Evolutionary conservation across 53 echinoderm and acorn worm genomes (phyloP).

Genomic region (Holothuria leucospilota): DNA sequence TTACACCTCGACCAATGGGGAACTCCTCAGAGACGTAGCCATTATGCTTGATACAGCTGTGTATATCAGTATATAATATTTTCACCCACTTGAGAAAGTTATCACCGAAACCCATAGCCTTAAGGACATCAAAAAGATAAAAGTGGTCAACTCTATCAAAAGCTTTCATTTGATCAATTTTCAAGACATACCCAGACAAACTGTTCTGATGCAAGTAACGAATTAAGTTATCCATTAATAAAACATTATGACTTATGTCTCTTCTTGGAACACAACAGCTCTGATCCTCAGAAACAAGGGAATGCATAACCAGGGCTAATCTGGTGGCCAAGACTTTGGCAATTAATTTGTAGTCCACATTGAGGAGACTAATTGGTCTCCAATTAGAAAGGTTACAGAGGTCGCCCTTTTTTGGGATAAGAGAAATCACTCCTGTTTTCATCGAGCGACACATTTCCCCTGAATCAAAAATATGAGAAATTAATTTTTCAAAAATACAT

Average conservation of each 20-base stretch:
- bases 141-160: slow-evolving; percentile 62
- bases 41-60: too few relatives aligned
- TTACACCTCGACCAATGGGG: slow-evolving; percentile 46
- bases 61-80: slow-evolving; percentile 55
- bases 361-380: too few relatives aligned
- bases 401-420: too few relatives aligned
- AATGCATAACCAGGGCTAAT: slow-evolving; percentile 8
- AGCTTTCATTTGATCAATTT: slow-evolving; percentile 66
- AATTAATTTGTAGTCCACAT: too few relatives aligned
- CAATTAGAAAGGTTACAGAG: slow-evolving; percentile 27
- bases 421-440: slow-evolving; percentile 23
- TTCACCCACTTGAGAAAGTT: slow-evolving; percentile 57
- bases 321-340: slow-evolving; percentile 20
- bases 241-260: slow-evolving; percentile 36
- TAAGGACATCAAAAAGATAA: slow-evolving; percentile 35
- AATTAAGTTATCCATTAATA: slow-evolving; percentile 14
- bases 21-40: slow-evolving; percentile 45
- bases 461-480: not conserved
- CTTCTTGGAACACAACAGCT: slow-evolving; percentile 37
- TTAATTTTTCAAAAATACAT: slow-evolving; percentile 3
- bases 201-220: not conserved
- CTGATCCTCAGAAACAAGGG: slow-evolving; percentile 33
- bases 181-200: too few relatives aligned
- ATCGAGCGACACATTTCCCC: slow-evolving; percentile 15
- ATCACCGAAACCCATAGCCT: slow-evolving; percentile 54